phyloP scores from a whole-genome alignment of 2,888 invertebrate species.

The Loripinus fragilis region DNA sequence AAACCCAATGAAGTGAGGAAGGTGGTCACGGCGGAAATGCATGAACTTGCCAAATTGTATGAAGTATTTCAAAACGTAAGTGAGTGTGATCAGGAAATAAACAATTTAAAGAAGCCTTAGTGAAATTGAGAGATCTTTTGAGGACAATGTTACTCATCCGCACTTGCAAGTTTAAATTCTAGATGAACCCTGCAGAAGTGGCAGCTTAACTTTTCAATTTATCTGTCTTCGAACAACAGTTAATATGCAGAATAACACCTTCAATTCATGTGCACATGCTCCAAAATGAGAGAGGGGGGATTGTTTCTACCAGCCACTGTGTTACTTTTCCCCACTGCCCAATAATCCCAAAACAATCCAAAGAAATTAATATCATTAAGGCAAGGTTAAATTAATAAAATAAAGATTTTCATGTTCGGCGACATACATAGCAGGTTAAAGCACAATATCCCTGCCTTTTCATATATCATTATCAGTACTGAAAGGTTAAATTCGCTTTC shows the following conservation, averaged over 20 bases:
- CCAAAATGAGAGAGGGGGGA: conserved; percentile 53
- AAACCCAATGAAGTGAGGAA: too few relatives aligned
- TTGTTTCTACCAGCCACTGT: conserved; percentile 55
- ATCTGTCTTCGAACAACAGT: conserved; percentile 36
- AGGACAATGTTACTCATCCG: too few relatives aligned
- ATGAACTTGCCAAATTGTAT: too few relatives aligned
- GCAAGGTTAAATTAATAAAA: conserved; percentile 40
- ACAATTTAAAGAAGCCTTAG: too few relatives aligned
- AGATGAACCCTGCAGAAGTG: conserved; percentile 13
- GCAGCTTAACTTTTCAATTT: conserved; percentile 23
- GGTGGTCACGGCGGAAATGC: too few relatives aligned
- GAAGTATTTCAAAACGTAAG: too few relatives aligned
- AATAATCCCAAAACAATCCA: conserved; percentile 25
- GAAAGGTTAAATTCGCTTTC: conserved; percentile 36
- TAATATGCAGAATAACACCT: conserved; percentile 26
- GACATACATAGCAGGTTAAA: conserved; percentile 52
- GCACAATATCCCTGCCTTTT: conserved; percentile 48
- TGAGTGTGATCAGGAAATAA: too few relatives aligned
- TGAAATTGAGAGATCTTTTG: too few relatives aligned
- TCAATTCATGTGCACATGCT: conserved; percentile 35
- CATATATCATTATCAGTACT: conserved; percentile 36
- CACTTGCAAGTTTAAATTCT: too few relatives aligned
- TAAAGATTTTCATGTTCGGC: conserved; percentile 49
- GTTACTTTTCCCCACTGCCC: conserved; percentile 53
- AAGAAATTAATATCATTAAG: conserved; percentile 42